Base-by-base conservation (phyloP, 37 sponge, comb jelly and placozoan genomes). In the Axinella damicornis region DNA sequence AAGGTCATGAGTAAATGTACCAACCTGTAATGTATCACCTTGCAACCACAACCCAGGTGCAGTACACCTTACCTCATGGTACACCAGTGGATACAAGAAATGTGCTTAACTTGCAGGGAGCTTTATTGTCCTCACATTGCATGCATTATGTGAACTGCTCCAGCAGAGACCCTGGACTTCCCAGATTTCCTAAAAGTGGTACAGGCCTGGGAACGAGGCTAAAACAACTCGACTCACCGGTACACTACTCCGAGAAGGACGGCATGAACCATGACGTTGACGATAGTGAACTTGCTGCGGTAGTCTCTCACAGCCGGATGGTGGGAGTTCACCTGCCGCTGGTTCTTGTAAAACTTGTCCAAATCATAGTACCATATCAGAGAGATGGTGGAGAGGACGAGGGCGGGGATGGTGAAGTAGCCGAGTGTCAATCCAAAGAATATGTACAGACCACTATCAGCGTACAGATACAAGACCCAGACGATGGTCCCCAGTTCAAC, bases 321-420 rank as follows among this genome's bases (percentile, higher is more conserved):
- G 57, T 80, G 71, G 9, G 87, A 80, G 20, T 82, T 56, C 13
- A 60, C 68, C 53, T 76, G 77, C 21, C 39, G 13, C 61, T 58
- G 62, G 20, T 54, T 58, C 53, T 28, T 55, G 70, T 77, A 69
- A 19, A 71, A 69, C 5, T 71, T 84, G 66, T 89, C 89, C 46
- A 68, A 52, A 34, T 83, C 72, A 27, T 83, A 77, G 57, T 83
- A 83, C 89, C 83, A 83, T 0, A 83, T 31, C n/a, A 89, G 78
- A 1, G 89, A 89, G 20, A 69, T 46, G 46, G 64, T 39, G 0
- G 72, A 62, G 2, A 72, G 27, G 32, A 89, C 17, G 0, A 89
- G 31, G 36, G 22, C 35, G 34, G 89, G 73, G 1, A 76, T 0
- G 0, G 59, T 15, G 19, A 78, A n/a, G 53, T 35, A 77, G 17